These are phyloP conservation scores for Luperina testacea DNA, from an alignment of 2,888 invertebrate species.

Conservation along the genomic window DNA sequence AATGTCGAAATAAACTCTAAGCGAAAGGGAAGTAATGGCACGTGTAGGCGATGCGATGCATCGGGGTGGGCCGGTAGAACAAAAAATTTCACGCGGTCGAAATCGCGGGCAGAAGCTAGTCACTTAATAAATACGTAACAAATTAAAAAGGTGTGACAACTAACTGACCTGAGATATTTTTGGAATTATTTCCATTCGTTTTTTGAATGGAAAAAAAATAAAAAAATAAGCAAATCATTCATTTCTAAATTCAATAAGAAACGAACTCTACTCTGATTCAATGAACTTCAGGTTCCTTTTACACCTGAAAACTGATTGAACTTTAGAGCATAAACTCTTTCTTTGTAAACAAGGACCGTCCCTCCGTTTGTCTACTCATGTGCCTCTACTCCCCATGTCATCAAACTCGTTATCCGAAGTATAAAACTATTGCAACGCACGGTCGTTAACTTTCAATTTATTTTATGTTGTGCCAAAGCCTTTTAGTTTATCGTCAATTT, in stretches of 20 bases:
- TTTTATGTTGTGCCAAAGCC: slow-evolving; percentile 23
- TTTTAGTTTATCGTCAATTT: slow-evolving; percentile 25
- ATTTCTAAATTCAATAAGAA: neutral
- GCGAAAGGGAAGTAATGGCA: no score
- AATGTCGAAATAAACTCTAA: no score
- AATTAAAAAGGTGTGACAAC: neutral
- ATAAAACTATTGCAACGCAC: slow-evolving; percentile 37
- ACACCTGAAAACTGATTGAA: neutral
- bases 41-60: no score
- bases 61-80: no score
- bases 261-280: neutral
- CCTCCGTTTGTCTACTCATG: no score
- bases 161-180: neutral
- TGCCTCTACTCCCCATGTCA: slow-evolving; percentile 11
- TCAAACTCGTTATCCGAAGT: slow-evolving; percentile 39
- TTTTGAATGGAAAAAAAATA: no score
- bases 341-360: neutral
- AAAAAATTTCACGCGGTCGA: no score
- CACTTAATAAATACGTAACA: slow-evolving; percentile 4
- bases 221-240: neutral
- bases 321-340: neutral
- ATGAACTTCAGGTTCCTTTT: neutral
- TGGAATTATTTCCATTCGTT: neutral
- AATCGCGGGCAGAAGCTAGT: no score
- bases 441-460: slow-evolving; percentile 48